A percentile compares a stretch with the other conserved stretches of the same genome.
Conservation (phyloP, 2,113 vertebrate genomes). For the Pseudopipra pipra region DNA sequence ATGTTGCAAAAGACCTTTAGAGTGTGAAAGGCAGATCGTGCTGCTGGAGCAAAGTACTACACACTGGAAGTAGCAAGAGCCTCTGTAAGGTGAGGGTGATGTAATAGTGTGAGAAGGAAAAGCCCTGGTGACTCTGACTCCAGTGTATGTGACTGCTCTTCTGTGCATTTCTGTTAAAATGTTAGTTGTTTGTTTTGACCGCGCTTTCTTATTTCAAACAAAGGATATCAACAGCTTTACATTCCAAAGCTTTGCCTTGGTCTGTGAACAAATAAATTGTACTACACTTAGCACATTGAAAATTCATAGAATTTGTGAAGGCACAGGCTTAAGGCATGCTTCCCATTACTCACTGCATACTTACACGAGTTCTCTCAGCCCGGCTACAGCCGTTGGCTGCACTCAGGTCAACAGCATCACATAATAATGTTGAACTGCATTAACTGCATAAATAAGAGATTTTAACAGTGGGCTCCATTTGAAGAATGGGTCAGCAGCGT, state of each 20-base stretch:
- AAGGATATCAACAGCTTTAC: slow-evolving; percentile 2
- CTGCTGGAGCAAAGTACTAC: neutral
- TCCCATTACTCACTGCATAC: neutral
- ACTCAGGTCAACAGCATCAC: slow-evolving; percentile 24
- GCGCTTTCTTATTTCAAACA: neutral
- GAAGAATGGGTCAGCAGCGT: neutral
- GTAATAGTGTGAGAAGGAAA: neutral
- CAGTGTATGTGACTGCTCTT: neutral
- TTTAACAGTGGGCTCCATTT: neutral
- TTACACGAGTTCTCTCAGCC: neutral
- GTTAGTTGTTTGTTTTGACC: neutral
- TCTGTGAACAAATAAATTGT: slow-evolving; percentile 31
- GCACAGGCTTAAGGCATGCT: neutral
- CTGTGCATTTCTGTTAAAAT: neutral
- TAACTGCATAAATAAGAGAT: slow-evolving; percentile 43
- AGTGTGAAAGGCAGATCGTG: neutral
- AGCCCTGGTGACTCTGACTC: neutral
- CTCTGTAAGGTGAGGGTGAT: neutral
- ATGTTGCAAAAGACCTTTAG: neutral
- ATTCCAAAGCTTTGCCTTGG: neutral
- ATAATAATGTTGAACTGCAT: neutral
- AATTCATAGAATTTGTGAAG: slow-evolving; percentile 42
- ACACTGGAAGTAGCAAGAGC: neutral
- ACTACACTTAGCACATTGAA: slow-evolving; percentile 30
- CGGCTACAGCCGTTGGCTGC: neutral